Base-by-base conservation (phyloP, 2,888 invertebrate species). In the Blastobasis lacticolella region DNA sequence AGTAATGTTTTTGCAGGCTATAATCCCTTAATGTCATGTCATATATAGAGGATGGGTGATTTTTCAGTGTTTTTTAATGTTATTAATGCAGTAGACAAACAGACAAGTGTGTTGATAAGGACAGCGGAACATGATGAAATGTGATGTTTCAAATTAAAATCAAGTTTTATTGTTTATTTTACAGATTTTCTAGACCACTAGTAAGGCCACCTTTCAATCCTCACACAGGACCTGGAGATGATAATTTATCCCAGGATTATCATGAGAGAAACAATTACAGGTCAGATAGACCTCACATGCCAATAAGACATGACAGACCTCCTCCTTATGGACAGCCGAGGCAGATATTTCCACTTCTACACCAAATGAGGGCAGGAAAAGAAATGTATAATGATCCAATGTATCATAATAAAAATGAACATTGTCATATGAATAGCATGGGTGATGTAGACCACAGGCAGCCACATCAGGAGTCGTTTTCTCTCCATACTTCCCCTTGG, bases 381-480 rank as follows among this genome's bases (percentile, higher is more conserved):
- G 49, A 50, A 62, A 58, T 48, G 44, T 59, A 68, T 9, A 59
- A 57, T 42, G 63, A 51, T 7, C 48, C 48, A 38, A 65, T 61
- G 51, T 57, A 62, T 50, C 62, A 66, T 7, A 52, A 68, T 42
- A 51, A 53, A 36, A 51, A 59, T 43, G 66, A 67, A 23, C 51
- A 55, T 43, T 68, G 53, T 56, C 71, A 66, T 56, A 54, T 77
- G 10, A 86, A 83, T 56, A 80, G 69, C 56, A 75, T 82, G 75
- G 82, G 85, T 10, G 84, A 87, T 69, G 56, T 84, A 10, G 86
- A 86, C 59, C 76, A 76, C 23, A 66, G 83, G 10, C 75, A 72
- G 53, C 49, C 55, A 38, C 49, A 4, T 40, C 54, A 50, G 56
- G 61, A 55, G 64, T 67, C 5, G 42, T 54, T 23, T 71, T 57